phyloP scores from a whole-genome alignment of 2,113 vertebrate species.

The Coracopsis vasa region DNA sequence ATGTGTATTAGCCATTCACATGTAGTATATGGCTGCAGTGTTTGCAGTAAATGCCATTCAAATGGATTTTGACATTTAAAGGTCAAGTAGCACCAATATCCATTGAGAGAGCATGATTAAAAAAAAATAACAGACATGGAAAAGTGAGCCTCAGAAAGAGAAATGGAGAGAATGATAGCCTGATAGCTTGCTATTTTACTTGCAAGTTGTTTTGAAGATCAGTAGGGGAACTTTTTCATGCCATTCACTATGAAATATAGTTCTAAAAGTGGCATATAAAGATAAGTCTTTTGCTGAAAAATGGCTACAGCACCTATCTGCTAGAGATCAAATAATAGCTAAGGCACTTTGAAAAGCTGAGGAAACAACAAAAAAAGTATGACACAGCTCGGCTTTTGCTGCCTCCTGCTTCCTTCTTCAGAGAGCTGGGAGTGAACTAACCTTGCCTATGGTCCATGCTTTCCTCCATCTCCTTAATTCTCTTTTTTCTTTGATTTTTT shows the following conservation, averaged over 20 bases:
- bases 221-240: background rate
- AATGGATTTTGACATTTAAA: constrained; percentile 55
- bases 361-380: background rate
- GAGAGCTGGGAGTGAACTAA: background rate
- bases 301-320: background rate
- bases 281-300: background rate
- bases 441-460: background rate
- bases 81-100: background rate
- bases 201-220: background rate
- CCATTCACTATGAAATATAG: background rate
- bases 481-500: background rate
- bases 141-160: background rate
- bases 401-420: background rate
- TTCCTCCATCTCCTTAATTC: background rate
- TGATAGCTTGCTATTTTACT: background rate
- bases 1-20: background rate
- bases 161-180: background rate
- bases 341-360: background rate
- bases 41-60: background rate
- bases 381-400: background rate
- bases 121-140: background rate
- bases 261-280: background rate
- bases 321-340: background rate
- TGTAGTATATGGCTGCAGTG: background rate
- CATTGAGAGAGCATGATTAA: background rate